Evolutionary conservation across 2,888 invertebrate genomes (phyloP).

Genomic region (Oligia strigilis): DNA sequence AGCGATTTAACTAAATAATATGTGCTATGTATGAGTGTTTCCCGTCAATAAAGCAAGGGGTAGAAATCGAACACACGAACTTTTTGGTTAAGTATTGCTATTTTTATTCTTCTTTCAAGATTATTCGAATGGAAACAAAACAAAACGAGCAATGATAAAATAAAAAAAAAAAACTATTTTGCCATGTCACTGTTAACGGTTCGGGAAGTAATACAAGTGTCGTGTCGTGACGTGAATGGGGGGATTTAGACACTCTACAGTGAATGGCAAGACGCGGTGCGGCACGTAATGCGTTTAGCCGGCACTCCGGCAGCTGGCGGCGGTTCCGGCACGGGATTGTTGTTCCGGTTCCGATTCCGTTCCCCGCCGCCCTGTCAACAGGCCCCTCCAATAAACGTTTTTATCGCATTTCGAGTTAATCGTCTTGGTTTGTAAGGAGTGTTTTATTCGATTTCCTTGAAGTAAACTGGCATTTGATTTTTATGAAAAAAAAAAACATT

Average conservation of each 20-base stretch:
- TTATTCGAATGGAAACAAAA: background rate
- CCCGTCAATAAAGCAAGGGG: background rate
- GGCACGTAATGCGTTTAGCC: slow-evolving; percentile 76
- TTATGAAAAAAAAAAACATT: background rate
- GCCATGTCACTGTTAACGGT: slow-evolving; percentile 1
- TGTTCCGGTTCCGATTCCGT: slow-evolving; percentile 77
- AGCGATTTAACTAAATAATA: background rate
- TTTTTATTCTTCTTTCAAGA: background rate
- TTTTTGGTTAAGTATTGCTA: background rate
- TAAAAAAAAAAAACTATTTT: background rate
- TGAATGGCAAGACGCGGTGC: slow-evolving; percentile 51
- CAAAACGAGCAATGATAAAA: background rate
- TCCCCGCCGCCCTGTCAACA: slow-evolving; percentile 57
- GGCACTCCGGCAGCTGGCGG: slow-evolving; percentile 59
- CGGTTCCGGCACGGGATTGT: slow-evolving; percentile 83
- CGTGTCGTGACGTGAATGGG: slow-evolving; percentile 23
- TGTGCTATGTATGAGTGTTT: background rate
- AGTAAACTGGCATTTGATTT: background rate
- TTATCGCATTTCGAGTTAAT: slow-evolving; percentile 28
- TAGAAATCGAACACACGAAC: background rate
- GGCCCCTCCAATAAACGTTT: slow-evolving; percentile 49
- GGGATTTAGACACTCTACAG: slow-evolving; percentile 16
- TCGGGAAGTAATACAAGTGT: slow-evolving; percentile 19
- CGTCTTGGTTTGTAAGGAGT: slow-evolving; percentile 16
- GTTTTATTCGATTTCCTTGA: slow-evolving; percentile 30